Conservation (phyloP, 2,888 invertebrate genomes). For the Empis stercorea region DNA sequence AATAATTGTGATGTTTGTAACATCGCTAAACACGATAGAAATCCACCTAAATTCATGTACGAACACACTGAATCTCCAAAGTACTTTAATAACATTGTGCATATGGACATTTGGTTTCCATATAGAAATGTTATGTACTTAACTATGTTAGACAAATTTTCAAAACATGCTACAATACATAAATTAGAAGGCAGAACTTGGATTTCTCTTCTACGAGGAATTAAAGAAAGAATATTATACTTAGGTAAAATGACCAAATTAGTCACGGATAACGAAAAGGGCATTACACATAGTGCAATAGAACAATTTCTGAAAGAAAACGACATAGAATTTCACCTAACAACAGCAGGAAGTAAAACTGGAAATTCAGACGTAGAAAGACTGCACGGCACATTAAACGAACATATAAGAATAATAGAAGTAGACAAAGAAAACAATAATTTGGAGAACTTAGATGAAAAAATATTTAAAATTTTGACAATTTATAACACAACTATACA, state of each 20-base stretch:
- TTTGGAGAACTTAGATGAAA: neutral
- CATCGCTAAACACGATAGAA: conserved; percentile 2
- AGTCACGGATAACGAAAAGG: neutral
- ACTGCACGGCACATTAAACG: conserved; percentile 8
- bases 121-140: conserved; percentile 5
- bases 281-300: conserved; percentile 2
- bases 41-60: neutral
- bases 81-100: conserved; percentile 3
- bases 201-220: conserved; percentile 1
- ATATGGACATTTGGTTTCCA: conserved; percentile 6
- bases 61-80: neutral
- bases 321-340: conserved; percentile 3
- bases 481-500: conserved; percentile 1
- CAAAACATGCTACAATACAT: conserved; percentile 1
- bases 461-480: neutral
- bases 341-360: conserved; percentile 6
- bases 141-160: conserved; percentile 5
- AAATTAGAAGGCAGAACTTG: conserved; percentile 4
- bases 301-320: conserved; percentile 4
- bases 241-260: conserved; percentile 4
- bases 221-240: conserved; percentile 3
- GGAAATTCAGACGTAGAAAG: conserved; percentile 9
- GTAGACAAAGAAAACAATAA: conserved; percentile 1
- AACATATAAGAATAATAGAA: conserved; percentile 8
- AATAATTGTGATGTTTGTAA: conserved; percentile 7